phyloP scores from a whole-genome alignment of 2,888 invertebrate genomes.

The Tetragonisca angustula region DNA sequence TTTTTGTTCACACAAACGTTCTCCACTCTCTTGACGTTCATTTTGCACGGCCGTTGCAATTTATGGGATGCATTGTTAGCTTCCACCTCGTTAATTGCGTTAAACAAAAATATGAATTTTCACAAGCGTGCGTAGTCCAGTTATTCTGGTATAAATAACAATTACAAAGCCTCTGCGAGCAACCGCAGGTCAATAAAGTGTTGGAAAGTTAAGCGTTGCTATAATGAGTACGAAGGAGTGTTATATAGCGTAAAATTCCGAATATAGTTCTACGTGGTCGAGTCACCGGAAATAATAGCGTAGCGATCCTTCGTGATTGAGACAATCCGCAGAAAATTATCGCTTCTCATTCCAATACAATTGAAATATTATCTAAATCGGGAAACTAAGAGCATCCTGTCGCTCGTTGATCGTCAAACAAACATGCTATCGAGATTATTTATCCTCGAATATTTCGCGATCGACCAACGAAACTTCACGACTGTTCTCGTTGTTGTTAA shows the following conservation, averaged over 20 bases:
- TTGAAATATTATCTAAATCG: conserved; percentile 39
- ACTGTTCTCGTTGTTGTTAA: neutral
- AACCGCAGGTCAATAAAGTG: neutral
- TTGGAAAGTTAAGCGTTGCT: neutral
- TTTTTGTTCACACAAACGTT: no score
- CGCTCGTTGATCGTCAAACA: conserved; percentile 9
- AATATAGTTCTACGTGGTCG: neutral
- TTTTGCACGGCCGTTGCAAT: neutral
- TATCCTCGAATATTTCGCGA: neutral
- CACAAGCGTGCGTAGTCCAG: neutral
- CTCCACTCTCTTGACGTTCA: no score
- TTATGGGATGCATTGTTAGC: neutral
- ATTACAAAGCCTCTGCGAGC: neutral
- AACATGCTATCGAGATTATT: conserved; percentile 12
- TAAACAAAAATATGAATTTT: neutral
- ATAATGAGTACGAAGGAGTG: neutral
- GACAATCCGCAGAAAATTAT: conserved; percentile 24
- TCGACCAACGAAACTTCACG: neutral
- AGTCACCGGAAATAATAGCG: conserved; percentile 29
- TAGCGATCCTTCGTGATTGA: conserved; percentile 34
- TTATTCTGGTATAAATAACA: neutral
- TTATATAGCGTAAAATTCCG: neutral
- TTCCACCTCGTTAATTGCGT: neutral
- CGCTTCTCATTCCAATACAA: neutral
- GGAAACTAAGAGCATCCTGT: conserved; percentile 18